Base-by-base conservation (phyloP, 2,888 invertebrate species). In the Andrena praecox region DNA sequence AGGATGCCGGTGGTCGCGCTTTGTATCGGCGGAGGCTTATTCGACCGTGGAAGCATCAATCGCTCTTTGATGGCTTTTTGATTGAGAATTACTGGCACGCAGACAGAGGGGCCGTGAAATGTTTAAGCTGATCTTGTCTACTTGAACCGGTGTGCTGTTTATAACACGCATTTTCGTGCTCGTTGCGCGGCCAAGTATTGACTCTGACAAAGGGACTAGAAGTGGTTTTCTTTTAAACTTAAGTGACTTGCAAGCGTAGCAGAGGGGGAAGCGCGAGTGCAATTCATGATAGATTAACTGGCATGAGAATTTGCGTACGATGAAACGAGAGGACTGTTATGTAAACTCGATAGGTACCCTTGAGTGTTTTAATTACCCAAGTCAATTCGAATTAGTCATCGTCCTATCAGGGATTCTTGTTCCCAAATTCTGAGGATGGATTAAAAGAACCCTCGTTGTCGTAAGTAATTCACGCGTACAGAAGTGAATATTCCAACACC, bases 1-100 rank as follows among this genome's bases (percentile, higher is more conserved):
- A 62, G 48, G 29, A 60, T 52, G 68, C 16, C 31, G 56, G 48
- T 59, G 48, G 33, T 50, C 31, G 68, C 48, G 68, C 52, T 35
- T 66, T 42, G 56, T 29, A 31, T 2, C 29, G 20, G 4, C 52
- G 56, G 24, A 56, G 56, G 24, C 56, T 56, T 27, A 27, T 5
- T 33, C 16, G 33, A 62, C 6, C 59, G 48, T 67, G 42, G 42
- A 20, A 35, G 3, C 35, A 67, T 59, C 24, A 31, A 67, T 62
- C 33, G 27, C 33, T 12, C 5, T n/a, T 27, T 31, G 33, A 33
- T 33, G 31, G 31, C 16, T 27, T n/a, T 62, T 31, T 62, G n/a
- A 62, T 62, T 62, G 62, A 62, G 33, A 62, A 62, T 33, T 31
- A 62, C 31, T 8, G 29, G n/a, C n/a, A 33, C 16, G 31, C 33